Evolutionary conservation across 2,113 vertebrate species (phyloP).

Genomic region (Colinus virginianus): DNA sequence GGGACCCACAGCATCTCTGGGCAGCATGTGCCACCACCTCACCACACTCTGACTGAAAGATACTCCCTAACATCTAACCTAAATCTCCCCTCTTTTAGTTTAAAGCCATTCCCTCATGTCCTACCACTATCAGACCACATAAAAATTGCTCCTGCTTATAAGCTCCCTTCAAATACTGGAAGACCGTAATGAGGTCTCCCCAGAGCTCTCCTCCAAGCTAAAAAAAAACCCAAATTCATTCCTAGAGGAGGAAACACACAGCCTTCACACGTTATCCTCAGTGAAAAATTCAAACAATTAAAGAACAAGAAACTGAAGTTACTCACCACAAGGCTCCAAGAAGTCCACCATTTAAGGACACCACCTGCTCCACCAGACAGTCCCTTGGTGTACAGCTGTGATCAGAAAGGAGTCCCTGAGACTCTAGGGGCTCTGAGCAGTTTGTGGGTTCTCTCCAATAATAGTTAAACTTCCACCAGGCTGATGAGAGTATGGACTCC

Average conservation of each 20-base stretch:
- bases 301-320: not conserved
- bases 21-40: too few species aligned
- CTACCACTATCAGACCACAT: too few species aligned
- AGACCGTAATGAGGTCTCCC: too few species aligned
- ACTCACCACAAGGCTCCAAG: not conserved
- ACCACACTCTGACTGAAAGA: too few species aligned
- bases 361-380: not conserved
- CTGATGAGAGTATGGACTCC: accelerated
- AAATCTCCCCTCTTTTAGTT: too few species aligned
- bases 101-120: too few species aligned
- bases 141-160: too few species aligned
- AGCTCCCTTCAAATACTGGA: too few species aligned
- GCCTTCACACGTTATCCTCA: accelerated
- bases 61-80: too few species aligned
- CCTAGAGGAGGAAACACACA: accelerated
- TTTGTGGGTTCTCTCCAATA: not conserved
- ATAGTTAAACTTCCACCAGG: not conserved
- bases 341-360: not conserved
- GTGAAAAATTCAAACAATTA: not conserved
- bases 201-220: too few species aligned
- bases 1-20: too few species aligned
- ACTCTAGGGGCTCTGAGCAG: not conserved
- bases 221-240: not conserved
- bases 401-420: not conserved
- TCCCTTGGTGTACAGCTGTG: not conserved